Evolutionary conservation across 2,888 invertebrate species (phyloP), one percentile per base, ranked within the genome.

Genomic region (Nemoura dubitans): DNA sequence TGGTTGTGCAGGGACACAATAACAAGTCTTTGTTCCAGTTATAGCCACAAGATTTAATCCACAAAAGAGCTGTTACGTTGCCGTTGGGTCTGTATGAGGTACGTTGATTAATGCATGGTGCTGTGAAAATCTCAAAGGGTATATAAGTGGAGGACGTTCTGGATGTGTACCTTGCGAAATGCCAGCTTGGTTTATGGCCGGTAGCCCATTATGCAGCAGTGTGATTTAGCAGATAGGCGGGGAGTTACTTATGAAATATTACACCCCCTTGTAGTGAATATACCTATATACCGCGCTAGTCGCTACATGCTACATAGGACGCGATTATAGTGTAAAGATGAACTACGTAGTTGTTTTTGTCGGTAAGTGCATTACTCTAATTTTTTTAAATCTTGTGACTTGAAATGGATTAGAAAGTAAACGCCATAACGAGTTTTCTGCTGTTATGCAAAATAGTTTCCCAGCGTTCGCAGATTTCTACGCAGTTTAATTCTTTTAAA

Each of bases 191-290:
- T 59, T 59, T 59, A 59, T 59, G 59, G 59, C 59, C 59, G 59
- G 59, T 59, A 59, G 59, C 59, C 59, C 59, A 59, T 59, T 59
- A 59, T 59, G 59, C 59, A 59, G 59, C 21, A 59, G 59, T 21
- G 59, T 59, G 59, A 59, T 59, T 59, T 59, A 59, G 59, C 59
- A 59, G 59, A 59, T 59, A 59, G 59, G 59, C 21, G 59, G 59
- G 59, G 36, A 36, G 59, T 59, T 59, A 59, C 59, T 59, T 59
- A 59, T 59, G 59, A 59, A 59, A 59, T 59, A 59, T 59, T 59
- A 59, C 59, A 59, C 59, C 59, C 59, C 59, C 21, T 59, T 59
- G 59, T 59, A 21, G 14, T 10, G 59, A 59, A 14, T 59, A 21
- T 59, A 10, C 21, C 59, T 21, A n/a, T n/a, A n/a, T n/a, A n/a